Evolutionary conservation across 64 coral and sea anemone genomes (phyloP).

Genomic region (Porites australiensis): DNA sequence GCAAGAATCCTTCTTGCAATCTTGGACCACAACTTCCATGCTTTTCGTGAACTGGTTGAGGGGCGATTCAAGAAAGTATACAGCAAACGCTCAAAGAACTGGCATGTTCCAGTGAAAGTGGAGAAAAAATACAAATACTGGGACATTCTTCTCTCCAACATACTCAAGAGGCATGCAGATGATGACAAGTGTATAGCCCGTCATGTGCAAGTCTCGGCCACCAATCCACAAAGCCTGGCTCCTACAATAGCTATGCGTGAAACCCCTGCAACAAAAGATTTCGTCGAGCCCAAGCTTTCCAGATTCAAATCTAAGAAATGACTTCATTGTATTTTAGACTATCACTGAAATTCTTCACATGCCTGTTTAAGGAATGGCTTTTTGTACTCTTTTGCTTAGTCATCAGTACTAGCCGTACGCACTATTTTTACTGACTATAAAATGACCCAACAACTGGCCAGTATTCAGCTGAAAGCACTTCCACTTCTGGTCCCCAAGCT

Average conservation of each 20-base stretch:
- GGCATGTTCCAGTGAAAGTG: slow-evolving; percentile 41
- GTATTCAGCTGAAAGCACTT: too few species aligned
- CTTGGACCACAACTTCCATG: slow-evolving; percentile 63
- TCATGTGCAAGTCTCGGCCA: not conserved
- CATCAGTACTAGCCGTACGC: too few species aligned
- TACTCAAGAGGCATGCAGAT: slow-evolving; percentile 6
- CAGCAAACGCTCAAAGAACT: slow-evolving; percentile 48
- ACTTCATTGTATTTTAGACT: too few species aligned
- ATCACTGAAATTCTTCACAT: too few species aligned
- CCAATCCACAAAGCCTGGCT: slow-evolving; percentile 44
- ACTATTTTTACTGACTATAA: too few species aligned
- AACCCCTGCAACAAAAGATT: slow-evolving; percentile 29
- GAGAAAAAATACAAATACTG: slow-evolving; percentile 34
- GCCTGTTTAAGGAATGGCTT: too few species aligned
- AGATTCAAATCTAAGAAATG: slow-evolving; percentile 3
- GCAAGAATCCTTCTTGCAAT: slow-evolving; percentile 18
- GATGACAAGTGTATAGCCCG: slow-evolving; percentile 12
- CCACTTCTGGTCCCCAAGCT: too few species aligned
- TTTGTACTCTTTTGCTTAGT: too few species aligned
- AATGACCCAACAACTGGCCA: too few species aligned
- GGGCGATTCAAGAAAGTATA: slow-evolving; percentile 45
- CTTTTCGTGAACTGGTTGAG: slow-evolving; percentile 24
- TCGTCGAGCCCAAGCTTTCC: slow-evolving; percentile 32
- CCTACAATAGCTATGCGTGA: slow-evolving; percentile 55
- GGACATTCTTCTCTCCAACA: slow-evolving; percentile 18